These are phyloP conservation scores for Graphium colonna DNA, from an alignment of 2,888 invertebrate species.

Conservation along the genomic window DNA sequence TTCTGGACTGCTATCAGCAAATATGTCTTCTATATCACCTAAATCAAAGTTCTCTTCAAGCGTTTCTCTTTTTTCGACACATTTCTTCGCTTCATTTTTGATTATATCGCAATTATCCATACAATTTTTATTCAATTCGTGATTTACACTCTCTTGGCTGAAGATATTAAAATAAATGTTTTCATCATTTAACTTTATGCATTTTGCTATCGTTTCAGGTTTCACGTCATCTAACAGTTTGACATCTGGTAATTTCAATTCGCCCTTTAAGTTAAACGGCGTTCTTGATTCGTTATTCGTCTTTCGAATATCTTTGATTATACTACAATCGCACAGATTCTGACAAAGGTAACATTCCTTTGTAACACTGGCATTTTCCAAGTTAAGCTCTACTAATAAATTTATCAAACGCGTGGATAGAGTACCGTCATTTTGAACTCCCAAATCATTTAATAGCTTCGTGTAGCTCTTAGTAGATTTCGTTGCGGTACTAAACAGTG, in stretches of 20 bases:
- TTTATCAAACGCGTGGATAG: conserved; percentile 58
- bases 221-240: conserved; percentile 56
- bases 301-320: conserved; percentile 40
- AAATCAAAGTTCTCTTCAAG: conserved; percentile 59
- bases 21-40: conserved; percentile 62
- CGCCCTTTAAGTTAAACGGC: conserved; percentile 37
- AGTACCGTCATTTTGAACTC: conserved; percentile 54
- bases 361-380: conserved; percentile 48
- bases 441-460: conserved; percentile 61
- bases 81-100: conserved; percentile 6
- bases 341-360: conserved; percentile 66
- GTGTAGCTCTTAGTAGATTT: conserved; percentile 72
- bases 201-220: conserved; percentile 42
- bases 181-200: conserved; percentile 30
- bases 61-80: conserved; percentile 20
- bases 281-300: conserved; percentile 12
- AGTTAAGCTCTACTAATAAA: conserved; percentile 67
- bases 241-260: conserved; percentile 51
- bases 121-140: conserved; percentile 49
- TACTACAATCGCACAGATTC: conserved; percentile 60
- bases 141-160: conserved; percentile 24
- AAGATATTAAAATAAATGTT: conserved; percentile 20
- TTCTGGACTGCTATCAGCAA: conserved; percentile 54
- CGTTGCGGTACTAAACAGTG: conserved; percentile 70
- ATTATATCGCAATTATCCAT: conserved; percentile 27